Percentiles rank a stretch among this genome's conserved stretches.
phyloP scores from a whole-genome alignment of 2,113 vertebrate genomes.

The Andinoacara biseriatus region DNA sequence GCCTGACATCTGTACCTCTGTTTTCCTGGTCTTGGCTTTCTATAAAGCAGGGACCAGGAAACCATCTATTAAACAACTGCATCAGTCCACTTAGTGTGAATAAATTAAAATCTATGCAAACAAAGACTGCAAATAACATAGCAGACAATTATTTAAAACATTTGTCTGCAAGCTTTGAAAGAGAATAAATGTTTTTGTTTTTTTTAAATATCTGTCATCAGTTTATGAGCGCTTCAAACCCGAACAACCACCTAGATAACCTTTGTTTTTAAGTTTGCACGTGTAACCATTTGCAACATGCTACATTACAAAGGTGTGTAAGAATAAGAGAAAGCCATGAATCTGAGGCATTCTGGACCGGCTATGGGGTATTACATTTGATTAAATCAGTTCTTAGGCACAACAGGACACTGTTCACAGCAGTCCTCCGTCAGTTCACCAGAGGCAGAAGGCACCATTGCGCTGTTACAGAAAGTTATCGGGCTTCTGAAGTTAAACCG shows the following conservation, averaged over 20 bases:
- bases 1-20: conserved; percentile 54
- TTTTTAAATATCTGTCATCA: not conserved
- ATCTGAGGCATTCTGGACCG: not conserved
- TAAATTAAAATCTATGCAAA: not conserved
- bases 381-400: conserved; percentile 9
- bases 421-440: conserved; percentile 22
- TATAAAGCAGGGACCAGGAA: conserved; percentile 54
- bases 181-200: not conserved
- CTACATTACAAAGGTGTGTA: not conserved
- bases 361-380: not conserved
- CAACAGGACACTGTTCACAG: not conserved
- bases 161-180: no score
- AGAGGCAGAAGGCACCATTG: conserved; percentile 41
- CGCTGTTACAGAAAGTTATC: conserved; percentile 63
- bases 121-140: not conserved
- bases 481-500: conserved; percentile 62
- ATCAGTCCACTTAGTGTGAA: not conserved
- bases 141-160: not conserved
- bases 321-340: not conserved
- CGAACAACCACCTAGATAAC: not conserved
- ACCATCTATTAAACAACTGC: conserved; percentile 12
- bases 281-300: not conserved
- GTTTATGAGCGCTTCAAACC: not conserved
- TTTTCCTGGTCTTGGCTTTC: conserved; percentile 43
- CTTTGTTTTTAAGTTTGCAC: not conserved